Evolutionary conservation across 2,797 vertebrate genomes (phyloP).

Genomic region (Pogoniulus pusillus): DNA sequence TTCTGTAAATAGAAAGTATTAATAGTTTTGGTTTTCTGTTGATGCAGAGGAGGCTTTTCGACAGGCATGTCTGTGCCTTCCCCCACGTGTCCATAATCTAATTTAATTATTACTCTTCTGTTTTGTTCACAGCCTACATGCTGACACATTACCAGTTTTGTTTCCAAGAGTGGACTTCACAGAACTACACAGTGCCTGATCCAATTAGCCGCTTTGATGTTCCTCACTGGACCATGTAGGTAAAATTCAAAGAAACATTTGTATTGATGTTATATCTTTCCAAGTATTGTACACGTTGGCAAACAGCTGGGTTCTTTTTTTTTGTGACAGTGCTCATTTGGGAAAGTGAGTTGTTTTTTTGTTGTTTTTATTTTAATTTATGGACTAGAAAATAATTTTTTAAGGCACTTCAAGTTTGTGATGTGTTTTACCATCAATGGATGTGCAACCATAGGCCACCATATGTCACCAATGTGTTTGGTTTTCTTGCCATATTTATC

Average conservation of each 20-base stretch:
- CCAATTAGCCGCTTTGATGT: conserved; percentile 25
- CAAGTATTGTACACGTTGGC: accelerated
- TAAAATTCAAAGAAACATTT: background rate
- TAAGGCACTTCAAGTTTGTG: background rate
- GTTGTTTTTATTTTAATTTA: background rate
- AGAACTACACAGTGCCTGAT: conserved; percentile 34
- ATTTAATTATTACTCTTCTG: background rate
- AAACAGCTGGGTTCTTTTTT: background rate
- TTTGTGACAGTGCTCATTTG: background rate
- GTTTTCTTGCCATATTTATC: background rate
- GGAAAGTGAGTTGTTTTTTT: background rate
- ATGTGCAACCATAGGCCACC: background rate
- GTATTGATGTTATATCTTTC: background rate
- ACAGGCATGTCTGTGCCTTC: background rate
- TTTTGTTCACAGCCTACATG: conserved; percentile 54
- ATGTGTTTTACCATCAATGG: background rate
- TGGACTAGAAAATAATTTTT: background rate
- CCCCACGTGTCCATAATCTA: background rate
- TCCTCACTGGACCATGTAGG: conserved; percentile 62
- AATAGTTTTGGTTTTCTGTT: background rate
- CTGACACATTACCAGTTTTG: conserved; percentile 26
- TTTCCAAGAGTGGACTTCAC: conserved; percentile 40
- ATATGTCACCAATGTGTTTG: background rate
- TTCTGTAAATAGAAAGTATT: background rate
- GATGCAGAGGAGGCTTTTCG: background rate